Base-by-base conservation (phyloP, 2,888 invertebrate genomes). In the Hypena proboscidalis region DNA sequence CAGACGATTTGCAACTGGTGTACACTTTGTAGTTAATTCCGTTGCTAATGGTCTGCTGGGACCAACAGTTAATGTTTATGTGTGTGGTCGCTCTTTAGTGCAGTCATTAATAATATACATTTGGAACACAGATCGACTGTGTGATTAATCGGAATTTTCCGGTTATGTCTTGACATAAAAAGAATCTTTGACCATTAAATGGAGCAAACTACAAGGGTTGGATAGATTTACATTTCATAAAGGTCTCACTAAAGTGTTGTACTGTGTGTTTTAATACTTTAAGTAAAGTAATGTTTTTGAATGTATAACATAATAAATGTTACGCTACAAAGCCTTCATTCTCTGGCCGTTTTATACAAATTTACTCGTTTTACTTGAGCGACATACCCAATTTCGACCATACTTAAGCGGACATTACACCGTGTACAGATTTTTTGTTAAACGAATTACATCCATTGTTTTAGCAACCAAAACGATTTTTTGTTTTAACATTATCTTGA, bases 11-110 rank as follows among this genome's bases (percentile, higher is more conserved):
- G 68, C 69, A 51, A 61, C 60, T 49, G 54, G 50, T 56, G 42
- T 31, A 53, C 59, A 62, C 62, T 62, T 63, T 60, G 63, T 57
- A 56, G 60, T 65, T 50, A 59, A 65, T 67, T 66, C 58, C 51
- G 65, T 66, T 58, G 60, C 68, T 66, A 74, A 74, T 70, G 65
- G 59, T 51, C 45, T 47, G 41, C 56, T 51, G 34, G 52, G 50
- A 60, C 58, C 57, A 39, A 30, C 51, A 39, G 44, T 56, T 57
- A 53, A 58, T 54, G 60, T 57, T 22, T 44, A 42, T 55, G 67
- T 65, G 72, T 74, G 76, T 71, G 74, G 74, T 62, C 73, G 43
- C 40, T 58, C 53, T 60, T 69, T 46, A 47, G 39, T 47, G 27
- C 36, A 55, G 62, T 57, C 62, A 60, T 67, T 70, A 64, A 65